Base-by-base conservation (phyloP, 2,888 invertebrate species). In the Endomychus coccineus region DNA sequence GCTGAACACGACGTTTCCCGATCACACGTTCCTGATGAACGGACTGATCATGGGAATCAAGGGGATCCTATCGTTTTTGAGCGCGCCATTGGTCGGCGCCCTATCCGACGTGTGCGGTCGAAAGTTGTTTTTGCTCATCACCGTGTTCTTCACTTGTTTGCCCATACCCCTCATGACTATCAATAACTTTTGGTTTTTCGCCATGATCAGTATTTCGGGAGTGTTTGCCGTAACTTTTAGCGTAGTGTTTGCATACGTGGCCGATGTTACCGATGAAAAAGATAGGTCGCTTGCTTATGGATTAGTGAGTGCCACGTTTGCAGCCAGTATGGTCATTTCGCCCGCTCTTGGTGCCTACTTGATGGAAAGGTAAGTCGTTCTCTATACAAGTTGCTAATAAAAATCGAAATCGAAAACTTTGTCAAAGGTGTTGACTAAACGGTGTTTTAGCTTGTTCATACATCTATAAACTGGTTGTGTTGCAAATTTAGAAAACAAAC, bases 11-110 rank as follows among this genome's bases (percentile, higher is more conserved):
- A 97, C 97, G 40, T 98, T 98, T 71, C 97, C 97, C 48, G 87
- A 94, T 67, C 96, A 98, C 68, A 98, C 96, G 61, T 97, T 98
- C 71, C 76, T 96, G 42, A 96, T 98, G 94, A 99, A 99, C 77
- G 98, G 98, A 43, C 75, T 98, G 52, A 96, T 99, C 60, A 92
- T 98, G 82, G 97, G 97, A 52, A 60, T 60, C 39, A 59, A 60
- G 36, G 63, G 42, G 56, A 82, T 98, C 55, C 70, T 99, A 54
- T 97, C 97, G 50, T 99, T 98, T 73, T 75, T 98, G 59, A 89
- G 89, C 59, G 97, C 98, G 40, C 98, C 98, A 1, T 32, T 60
- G 24, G 58, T 97, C 56, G 98, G 98, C 42, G 96, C 97, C 2
- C 72, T 98, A 30, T 95, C 95, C 15, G 98, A 98, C 70, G 89